Conservation (phyloP, 2,113 vertebrate genomes). For the Psammodynastes pulverulentus region DNA sequence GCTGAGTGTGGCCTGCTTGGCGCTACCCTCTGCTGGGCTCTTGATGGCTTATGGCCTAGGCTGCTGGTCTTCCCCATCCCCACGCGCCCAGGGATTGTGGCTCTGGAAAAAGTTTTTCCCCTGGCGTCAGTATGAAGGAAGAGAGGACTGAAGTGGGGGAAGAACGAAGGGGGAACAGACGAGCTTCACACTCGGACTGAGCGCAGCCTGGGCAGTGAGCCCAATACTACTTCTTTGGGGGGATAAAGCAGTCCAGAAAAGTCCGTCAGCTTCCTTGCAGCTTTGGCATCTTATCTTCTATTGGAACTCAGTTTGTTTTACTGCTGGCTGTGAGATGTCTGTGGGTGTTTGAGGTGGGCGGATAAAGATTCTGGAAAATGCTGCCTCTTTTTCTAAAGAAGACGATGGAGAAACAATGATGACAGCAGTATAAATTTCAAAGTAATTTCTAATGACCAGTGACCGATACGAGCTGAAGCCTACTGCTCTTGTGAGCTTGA, state of each 20-base stretch:
- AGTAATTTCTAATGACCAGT: background rate
- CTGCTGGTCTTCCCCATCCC: constrained; percentile 13
- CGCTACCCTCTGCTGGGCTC: background rate
- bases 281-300: background rate
- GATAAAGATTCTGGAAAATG: background rate
- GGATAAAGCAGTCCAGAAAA: background rate
- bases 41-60: background rate
- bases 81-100: background rate
- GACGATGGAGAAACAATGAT: background rate
- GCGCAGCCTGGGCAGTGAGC: background rate
- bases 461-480: background rate
- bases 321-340: background rate
- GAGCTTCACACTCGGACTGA: background rate
- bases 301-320: background rate
- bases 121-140: background rate
- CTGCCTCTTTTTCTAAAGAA: background rate
- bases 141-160: background rate
- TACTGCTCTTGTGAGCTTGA: background rate
- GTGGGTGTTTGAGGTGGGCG: background rate
- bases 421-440: background rate
- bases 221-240: background rate
- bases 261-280: background rate
- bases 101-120: background rate
- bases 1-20: background rate
- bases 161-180: background rate